Base-by-base conservation (phyloP, 1,140 invertebrate genomes). In the Hermetia illucens region DNA sequence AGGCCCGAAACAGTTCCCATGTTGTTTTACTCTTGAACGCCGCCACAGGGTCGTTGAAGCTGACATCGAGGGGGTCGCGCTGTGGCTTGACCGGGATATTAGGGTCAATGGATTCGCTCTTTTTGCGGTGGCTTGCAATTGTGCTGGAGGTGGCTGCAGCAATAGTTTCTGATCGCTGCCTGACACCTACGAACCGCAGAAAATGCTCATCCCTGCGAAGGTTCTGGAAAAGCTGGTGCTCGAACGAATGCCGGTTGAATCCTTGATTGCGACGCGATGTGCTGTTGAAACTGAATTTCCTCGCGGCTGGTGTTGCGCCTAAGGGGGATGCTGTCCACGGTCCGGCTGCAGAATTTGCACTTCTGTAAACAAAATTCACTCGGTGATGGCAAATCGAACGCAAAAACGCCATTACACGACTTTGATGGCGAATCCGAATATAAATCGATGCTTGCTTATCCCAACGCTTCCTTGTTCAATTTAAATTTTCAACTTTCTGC, bases 11-110 rank as follows among this genome's bases (percentile, higher is more conserved):
- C 31, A 99, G 71, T 65, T 98, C 93, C 65, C 69, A 79, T 39
- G 85, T 96, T 38, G 85, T 92, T 72, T 98, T 98, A 64, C 90
- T 95, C 64, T 90, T 90, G 61, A 87, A 85, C 21, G 82, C 74
- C 31, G 82, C 81, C 42, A 76, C 70, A 8, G 79, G 74, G 65
- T 83, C 78, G 58, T 79, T 76, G 64, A 87, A 98, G 44, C 74
- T 77, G 38, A 93, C 72, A 66, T 98, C 93, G 30, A 95, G 66
- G 2, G 79, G 77, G 64, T 91, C 85, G 36, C 71, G 66, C 42
- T 66, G 71, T 10, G 71, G 55, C 9, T 48, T 38, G 5, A 51
- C 47, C 39, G 53, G 41, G 5, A 53, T 47, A 6, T 56, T 45
- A 37, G 50, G 38, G 8, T n/a, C n/a, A n/a, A n/a, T n/a, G n/a